Evolutionary conservation across 2,113 vertebrate genomes (phyloP).

Genomic region (Tragelaphus imberbis): DNA sequence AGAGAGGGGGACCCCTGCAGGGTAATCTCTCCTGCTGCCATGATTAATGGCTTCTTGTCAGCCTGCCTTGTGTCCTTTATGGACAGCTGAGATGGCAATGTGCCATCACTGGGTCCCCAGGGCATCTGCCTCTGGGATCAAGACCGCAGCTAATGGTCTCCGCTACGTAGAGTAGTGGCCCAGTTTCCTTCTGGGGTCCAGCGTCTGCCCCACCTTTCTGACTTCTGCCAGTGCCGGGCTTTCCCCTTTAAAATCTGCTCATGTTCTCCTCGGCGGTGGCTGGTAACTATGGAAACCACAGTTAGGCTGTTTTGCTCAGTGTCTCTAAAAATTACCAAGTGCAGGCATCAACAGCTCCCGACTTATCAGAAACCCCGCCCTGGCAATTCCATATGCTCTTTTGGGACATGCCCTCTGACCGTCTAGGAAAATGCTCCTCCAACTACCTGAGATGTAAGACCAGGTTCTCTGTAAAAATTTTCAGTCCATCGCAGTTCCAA

Average conservation of each 20-base stretch:
- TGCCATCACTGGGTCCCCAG: neutral
- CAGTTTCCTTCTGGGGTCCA: neutral
- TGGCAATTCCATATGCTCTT: neutral
- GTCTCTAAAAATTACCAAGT: constrained; percentile 65
- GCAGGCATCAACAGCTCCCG: constrained; percentile 37
- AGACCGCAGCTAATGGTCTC: neutral
- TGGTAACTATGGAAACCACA: constrained; percentile 74
- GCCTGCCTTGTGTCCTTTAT: neutral
- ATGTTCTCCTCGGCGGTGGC: constrained; percentile 10
- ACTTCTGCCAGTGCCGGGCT: neutral
- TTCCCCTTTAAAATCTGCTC: constrained; percentile 59
- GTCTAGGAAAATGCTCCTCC: neutral
- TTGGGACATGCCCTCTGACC: neutral
- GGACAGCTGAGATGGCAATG: neutral
- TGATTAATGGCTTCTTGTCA: no score
- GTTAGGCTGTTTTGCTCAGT: constrained; percentile 64
- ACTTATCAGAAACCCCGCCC: constrained; percentile 32
- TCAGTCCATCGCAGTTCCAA: neutral
- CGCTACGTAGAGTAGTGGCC: accelerated
- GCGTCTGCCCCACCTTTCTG: neutral
- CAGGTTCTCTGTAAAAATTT: neutral
- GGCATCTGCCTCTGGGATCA: neutral
- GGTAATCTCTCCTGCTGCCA: neutral
- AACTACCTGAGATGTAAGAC: neutral
- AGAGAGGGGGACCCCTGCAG: neutral